Evolutionary conservation across 2,113 vertebrate genomes (phyloP).

Genomic region (Ammodytes dubius): DNA sequence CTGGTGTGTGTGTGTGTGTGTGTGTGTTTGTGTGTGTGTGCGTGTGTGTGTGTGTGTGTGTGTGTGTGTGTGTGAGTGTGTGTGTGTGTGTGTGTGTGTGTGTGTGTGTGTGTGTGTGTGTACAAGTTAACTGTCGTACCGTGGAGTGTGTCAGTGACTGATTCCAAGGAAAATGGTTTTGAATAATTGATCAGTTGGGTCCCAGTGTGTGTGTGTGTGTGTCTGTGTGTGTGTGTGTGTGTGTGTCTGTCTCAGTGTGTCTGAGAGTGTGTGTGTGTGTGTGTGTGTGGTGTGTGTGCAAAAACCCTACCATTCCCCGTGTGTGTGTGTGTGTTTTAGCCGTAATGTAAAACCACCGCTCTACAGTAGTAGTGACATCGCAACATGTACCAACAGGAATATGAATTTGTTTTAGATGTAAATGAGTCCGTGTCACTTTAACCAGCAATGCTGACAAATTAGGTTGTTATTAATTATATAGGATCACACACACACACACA

Average conservation of each 20-base stretch:
- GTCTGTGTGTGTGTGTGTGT: no score
- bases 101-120: conserved; percentile 47
- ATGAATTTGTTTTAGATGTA: conserved; percentile 15
- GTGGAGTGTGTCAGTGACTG: conserved; percentile 66
- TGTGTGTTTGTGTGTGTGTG: background rate
- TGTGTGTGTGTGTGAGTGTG: no score
- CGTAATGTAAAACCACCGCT: no score
- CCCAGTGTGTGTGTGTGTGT: conserved; percentile 10
- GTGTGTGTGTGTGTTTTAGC: no score
- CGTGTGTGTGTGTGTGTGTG: no score
- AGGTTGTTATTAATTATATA: no score
- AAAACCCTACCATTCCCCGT: no score
- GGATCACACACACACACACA: no score
- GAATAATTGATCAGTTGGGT: conserved; percentile 79
- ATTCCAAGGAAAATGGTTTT: conserved; percentile 76
- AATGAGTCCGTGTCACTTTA: conserved; percentile 43
- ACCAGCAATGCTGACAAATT: conserved; percentile 25
- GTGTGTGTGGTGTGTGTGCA: no score
- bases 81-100: no score
- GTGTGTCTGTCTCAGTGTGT: no score
- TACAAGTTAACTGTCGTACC: conserved; percentile 63
- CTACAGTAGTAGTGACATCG: background rate
- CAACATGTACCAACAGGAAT: conserved; percentile 19
- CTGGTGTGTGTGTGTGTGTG: conserved; percentile 38
- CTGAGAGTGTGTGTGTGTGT: no score